Percentiles rank a stretch among this genome's conserved stretches.
Evolutionary conservation across 2,113 vertebrate species (phyloP).

Genomic region (Thermophis baileyi): DNA sequence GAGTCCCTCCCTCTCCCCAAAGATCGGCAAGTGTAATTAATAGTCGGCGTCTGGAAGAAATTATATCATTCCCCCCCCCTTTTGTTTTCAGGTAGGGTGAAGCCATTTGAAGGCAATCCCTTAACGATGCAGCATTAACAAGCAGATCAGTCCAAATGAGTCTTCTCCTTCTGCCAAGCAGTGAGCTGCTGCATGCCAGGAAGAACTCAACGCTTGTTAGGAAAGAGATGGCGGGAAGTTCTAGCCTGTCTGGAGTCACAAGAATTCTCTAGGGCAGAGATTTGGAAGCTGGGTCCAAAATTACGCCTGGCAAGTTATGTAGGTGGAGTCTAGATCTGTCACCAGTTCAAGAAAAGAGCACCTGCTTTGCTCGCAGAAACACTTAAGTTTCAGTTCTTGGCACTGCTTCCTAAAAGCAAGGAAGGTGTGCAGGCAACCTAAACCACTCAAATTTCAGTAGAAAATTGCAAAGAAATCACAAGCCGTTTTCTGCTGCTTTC

Average conservation of each 20-base stretch:
- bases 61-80: not conserved
- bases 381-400: not conserved
- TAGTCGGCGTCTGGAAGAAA: slow-evolving; percentile 37
- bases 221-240: not conserved
- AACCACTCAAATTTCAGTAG: not conserved
- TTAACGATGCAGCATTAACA: slow-evolving; percentile 3
- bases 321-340: not conserved
- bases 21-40: slow-evolving; percentile 37
- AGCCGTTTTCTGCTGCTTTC: not conserved
- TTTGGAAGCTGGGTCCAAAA: not conserved
- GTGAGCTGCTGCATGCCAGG: not conserved
- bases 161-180: not conserved
- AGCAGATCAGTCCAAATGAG: slow-evolving; percentile 13
- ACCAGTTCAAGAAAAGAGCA: not conserved
- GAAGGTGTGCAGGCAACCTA: not conserved
- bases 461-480: not conserved
- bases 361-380: not conserved
- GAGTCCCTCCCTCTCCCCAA: slow-evolving; percentile 13
- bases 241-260: not conserved
- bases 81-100: slow-evolving; percentile 2
- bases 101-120: slow-evolving; percentile 30
- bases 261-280: not conserved
- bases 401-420: not conserved
- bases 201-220: not conserved
- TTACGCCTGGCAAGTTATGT: not conserved